These are phyloP conservation scores for Megastigmus dorsalis DNA, from an alignment of 2,888 invertebrate genomes.

Conservation along the genomic window DNA sequence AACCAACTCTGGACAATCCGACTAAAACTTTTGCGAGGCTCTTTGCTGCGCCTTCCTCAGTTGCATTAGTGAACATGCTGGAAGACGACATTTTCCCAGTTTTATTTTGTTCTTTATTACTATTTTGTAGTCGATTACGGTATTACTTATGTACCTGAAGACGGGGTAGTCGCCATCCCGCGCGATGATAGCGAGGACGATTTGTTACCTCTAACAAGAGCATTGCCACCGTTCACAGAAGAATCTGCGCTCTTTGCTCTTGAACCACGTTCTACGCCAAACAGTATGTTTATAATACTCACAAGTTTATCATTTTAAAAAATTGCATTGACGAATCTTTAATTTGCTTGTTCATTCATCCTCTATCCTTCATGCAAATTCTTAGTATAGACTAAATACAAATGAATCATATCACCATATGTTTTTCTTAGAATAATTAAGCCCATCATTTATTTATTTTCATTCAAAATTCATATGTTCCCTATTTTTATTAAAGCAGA, in stretches of 20 bases:
- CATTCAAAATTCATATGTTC: constrained; percentile 11
- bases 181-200: constrained; percentile 64
- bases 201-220: constrained; percentile 63
- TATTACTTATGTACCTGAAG: constrained; percentile 67
- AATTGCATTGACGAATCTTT: background rate
- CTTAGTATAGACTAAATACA: constrained; percentile 33
- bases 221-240: constrained; percentile 65
- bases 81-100: constrained; percentile 2
- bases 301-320: constrained; percentile 5
- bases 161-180: constrained; percentile 67
- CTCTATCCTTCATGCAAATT: background rate
- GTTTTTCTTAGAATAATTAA: background rate
- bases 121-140: constrained; percentile 65
- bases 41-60: background rate
- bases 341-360: constrained; percentile 1
- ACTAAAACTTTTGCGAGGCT: background rate
- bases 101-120: constrained; percentile 33
- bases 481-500: too few relatives aligned
- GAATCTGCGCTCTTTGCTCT: constrained; percentile 67
- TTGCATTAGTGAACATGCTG: constrained; percentile 1
- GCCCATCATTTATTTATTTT: background rate
- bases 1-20: background rate
- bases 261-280: constrained; percentile 64
- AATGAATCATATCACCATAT: constrained; percentile 1
- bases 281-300: constrained; percentile 62